These are phyloP conservation scores for Drosophila vallismaia DNA, from an alignment of 2,888 invertebrate genomes.

Conservation along the genomic window DNA sequence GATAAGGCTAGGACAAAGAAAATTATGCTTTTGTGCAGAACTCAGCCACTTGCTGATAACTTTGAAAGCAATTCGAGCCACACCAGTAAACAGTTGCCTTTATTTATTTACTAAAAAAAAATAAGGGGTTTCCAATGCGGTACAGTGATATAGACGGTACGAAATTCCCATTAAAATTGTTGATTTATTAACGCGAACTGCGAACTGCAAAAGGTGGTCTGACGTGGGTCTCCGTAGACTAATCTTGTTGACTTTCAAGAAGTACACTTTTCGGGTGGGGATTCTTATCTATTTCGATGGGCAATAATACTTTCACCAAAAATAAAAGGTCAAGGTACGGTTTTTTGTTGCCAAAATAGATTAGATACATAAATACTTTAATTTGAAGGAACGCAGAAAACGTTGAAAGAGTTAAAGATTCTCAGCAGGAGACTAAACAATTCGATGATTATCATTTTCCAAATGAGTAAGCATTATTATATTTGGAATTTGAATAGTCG, in stretches of 20 bases:
- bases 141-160: constrained; percentile 41
- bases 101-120: constrained; percentile 23
- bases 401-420: not conserved
- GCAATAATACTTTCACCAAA: constrained; percentile 23
- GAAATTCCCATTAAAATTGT: constrained; percentile 48
- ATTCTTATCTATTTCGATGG: constrained; percentile 18
- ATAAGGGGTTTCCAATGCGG: constrained; percentile 36
- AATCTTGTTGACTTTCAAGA: constrained; percentile 15
- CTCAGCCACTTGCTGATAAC: constrained; percentile 47
- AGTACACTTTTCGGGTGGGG: constrained; percentile 1
- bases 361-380: constrained; percentile 38
- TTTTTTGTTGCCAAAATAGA: constrained; percentile 36
- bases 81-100: constrained; percentile 12
- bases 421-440: constrained; percentile 14
- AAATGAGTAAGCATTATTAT: constrained; percentile 52
- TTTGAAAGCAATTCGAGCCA: constrained; percentile 27
- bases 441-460: not conserved
- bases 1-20: constrained; percentile 42
- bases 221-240: constrained; percentile 11
- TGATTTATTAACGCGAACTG: constrained; percentile 41
- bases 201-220: constrained; percentile 22
- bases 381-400: not conserved
- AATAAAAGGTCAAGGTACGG: constrained; percentile 53
- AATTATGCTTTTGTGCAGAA: constrained; percentile 42
- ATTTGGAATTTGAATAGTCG: constrained; percentile 14